phyloP scores from a whole-genome alignment of 1,140 invertebrate species.

The Tetragonula clypearis region DNA sequence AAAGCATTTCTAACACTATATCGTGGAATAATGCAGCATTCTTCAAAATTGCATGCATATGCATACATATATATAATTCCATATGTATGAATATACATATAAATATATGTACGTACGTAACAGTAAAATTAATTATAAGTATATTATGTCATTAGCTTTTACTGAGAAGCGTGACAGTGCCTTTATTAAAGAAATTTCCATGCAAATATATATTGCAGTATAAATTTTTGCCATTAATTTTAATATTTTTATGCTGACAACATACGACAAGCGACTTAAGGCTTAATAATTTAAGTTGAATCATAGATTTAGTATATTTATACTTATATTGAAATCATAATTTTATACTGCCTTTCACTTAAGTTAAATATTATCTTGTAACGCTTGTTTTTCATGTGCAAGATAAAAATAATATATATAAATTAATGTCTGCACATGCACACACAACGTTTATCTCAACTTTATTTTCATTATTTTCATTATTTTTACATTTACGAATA shows the following conservation, averaged over 20 bases:
- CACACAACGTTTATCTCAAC: not conserved
- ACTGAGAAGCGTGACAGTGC: slow-evolving; percentile 57
- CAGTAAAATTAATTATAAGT: slow-evolving; percentile 36
- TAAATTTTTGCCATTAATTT: not conserved
- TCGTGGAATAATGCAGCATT: slow-evolving; percentile 51
- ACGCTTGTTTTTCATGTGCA: not conserved
- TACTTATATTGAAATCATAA: not conserved
- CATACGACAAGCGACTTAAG: slow-evolving; percentile 22
- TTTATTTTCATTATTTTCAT: not conserved
- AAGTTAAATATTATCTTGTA: not conserved
- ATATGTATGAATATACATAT: slow-evolving; percentile 23
- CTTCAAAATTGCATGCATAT: slow-evolving; percentile 34
- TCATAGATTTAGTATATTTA: not conserved
- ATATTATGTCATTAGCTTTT: slow-evolving; percentile 47
- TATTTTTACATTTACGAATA: not conserved
- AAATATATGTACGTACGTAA: slow-evolving; percentile 34
- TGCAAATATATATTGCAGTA: slow-evolving; percentile 28
- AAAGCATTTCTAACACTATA: slow-evolving; percentile 58
- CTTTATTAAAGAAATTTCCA: slow-evolving; percentile 61
- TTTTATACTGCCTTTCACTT: not conserved
- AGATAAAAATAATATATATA: not conserved
- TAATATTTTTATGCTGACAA: slow-evolving; percentile 21
- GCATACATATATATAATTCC: slow-evolving; percentile 23
- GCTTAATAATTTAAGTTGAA: not conserved
- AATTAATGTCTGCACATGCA: not conserved